These are phyloP conservation scores for Dynastes hyllus DNA, from an alignment of 2,888 invertebrate genomes.

Conservation along the genomic window DNA sequence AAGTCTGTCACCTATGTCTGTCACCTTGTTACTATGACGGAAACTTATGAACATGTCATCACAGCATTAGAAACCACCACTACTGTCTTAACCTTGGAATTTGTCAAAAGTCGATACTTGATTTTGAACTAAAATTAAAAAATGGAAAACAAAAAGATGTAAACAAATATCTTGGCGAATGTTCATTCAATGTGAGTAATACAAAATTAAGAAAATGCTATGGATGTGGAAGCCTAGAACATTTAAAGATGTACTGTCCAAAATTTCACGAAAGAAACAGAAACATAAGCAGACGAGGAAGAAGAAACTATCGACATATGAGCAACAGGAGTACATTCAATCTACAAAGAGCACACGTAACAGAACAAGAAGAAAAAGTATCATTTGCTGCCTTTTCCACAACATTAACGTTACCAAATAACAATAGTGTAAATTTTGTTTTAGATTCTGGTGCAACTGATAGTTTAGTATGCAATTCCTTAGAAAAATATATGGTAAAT, in stretches of 20 bases:
- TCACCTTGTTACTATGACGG: conserved; percentile 54
- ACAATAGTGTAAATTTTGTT: neutral
- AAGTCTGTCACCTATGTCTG: no score
- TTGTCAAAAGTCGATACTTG: conserved; percentile 57
- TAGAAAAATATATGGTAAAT: conserved; percentile 9
- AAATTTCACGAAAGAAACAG: conserved; percentile 18
- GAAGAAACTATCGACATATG: conserved; percentile 6
- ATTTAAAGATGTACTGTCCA: conserved; percentile 46
- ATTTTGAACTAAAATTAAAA: conserved; percentile 57
- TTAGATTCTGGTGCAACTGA: conserved; percentile 24
- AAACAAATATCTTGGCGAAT: conserved; percentile 29
- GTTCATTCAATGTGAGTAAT: conserved; percentile 31
- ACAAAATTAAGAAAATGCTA: conserved; percentile 46
- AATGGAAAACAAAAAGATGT: conserved; percentile 38
- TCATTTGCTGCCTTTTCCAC: neutral
- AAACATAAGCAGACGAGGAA: conserved; percentile 24
- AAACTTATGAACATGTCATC: conserved; percentile 57
- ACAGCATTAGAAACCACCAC: conserved; percentile 59
- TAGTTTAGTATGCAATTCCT: conserved; percentile 21
- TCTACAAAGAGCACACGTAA: neutral
- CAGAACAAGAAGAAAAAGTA: neutral
- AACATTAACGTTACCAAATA: neutral
- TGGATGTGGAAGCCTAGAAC: conserved; percentile 42
- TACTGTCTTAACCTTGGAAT: conserved; percentile 56
- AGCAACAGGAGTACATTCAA: neutral